Evolutionary conservation across 53 echinoderm and acorn worm genomes (phyloP), one percentile per base, ranked within the genome.

Genomic region (Apostichopus leukothele): DNA sequence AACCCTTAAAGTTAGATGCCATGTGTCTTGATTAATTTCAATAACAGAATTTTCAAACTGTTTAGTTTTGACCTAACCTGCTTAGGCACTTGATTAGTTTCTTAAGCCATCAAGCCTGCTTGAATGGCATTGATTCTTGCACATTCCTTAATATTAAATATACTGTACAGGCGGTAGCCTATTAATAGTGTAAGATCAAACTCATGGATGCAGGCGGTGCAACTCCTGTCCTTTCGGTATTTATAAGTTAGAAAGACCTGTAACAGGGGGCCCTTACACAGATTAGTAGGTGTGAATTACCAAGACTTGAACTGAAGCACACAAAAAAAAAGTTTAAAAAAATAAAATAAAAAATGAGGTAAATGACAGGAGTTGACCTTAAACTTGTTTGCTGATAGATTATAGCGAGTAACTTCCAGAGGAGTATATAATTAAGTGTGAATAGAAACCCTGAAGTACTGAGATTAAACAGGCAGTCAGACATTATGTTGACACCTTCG

Each of bases 201-300:
- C 0, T 57, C 57, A 57, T 57, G 57, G 7, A 9, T 57, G 57
- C 57, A 57, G 57, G 57, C 10, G 10, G 57, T 57, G 1, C 7
- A 57, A 57, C 7, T 7, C 10, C 10, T 3, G 10, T 57, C 10
- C 57, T 57, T 57, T 10, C 9, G 7, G 57, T 57, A 57, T 10
- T 9, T 7, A 0, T 57, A 39, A 57, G 6, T 8, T 57, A 57
- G 21, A 19, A n/a, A 3, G 18, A 71, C 71, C 71, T 71, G 21
- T 71, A 71, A 71, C 18, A 71, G 18, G 71, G 71, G 71, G 20
- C 21, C 63, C 71, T n/a, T 71, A 21, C 71, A 71, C 18, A 71
- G 71, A 71, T 71, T 71, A 71, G 71, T 71, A 71, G 71, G 71
- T 71, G 71, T 71, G 71, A 71, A 71, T 71, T 71, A 71, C 14